Percentiles rank a stretch among this genome's conserved stretches.
phyloP scores from a whole-genome alignment of 2,113 vertebrate genomes.

The Nothocercus nigrocapillus region DNA sequence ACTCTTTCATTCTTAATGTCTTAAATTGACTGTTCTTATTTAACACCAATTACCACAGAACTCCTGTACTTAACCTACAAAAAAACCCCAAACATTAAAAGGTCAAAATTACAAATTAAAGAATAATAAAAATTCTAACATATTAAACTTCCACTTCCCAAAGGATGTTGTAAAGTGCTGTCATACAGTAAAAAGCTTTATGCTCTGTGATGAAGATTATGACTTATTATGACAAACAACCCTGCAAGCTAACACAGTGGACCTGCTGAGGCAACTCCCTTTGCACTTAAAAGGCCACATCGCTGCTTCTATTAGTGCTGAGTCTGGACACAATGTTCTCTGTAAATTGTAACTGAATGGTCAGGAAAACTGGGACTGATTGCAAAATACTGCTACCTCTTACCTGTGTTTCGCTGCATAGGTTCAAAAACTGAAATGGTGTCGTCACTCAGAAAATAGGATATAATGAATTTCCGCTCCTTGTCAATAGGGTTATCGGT shows the following conservation, averaged over 20 bases:
- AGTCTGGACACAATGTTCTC: background rate
- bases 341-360: background rate
- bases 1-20: background rate
- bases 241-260: background rate
- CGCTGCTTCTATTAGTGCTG: background rate
- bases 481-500: conserved; percentile 73
- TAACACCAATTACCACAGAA: background rate
- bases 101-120: conserved; percentile 42
- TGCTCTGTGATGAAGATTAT: background rate
- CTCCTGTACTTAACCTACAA: background rate
- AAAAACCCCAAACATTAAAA: background rate
- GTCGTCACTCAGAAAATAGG: conserved; percentile 87
- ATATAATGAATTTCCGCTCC: conserved; percentile 84
- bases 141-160: background rate
- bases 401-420: conserved; percentile 86
- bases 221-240: conserved; percentile 5
- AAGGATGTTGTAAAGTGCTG: background rate
- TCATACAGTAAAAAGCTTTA: background rate
- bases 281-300: background rate
- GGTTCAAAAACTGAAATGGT: conserved; percentile 87
- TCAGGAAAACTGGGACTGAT: background rate
- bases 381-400: background rate
- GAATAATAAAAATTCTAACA: background rate
- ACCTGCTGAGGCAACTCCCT: background rate
- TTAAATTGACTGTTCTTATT: conserved; percentile 6